Conservation (phyloP, 2,113 vertebrate genomes). For the Sclerurus mexicanus region DNA sequence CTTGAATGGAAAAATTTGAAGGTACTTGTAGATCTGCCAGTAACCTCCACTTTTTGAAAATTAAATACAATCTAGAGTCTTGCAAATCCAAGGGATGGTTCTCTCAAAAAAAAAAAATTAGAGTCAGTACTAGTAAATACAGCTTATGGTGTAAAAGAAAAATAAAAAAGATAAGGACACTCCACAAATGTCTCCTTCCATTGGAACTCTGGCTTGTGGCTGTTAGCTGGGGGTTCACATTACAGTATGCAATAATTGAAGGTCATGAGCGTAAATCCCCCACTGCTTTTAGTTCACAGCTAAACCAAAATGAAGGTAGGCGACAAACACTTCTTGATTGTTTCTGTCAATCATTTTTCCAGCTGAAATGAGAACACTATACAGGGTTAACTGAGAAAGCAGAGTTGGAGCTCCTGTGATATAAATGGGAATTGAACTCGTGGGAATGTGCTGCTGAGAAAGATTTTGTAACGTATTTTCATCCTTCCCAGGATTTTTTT, state of each 20-base stretch:
- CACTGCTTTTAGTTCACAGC: conserved; percentile 27
- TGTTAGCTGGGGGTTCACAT: background rate
- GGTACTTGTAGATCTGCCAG: background rate
- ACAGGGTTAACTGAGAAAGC: conserved; percentile 52
- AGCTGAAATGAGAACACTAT: conserved; percentile 46
- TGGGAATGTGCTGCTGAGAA: background rate
- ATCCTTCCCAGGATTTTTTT: background rate
- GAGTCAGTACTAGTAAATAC: background rate
- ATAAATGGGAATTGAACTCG: conserved; percentile 14
- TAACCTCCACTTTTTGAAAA: background rate
- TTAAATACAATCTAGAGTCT: background rate
- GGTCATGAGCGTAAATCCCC: conserved; percentile 49
- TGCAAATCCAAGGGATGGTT: background rate
- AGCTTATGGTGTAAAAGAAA: background rate
- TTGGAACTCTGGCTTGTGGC: background rate
- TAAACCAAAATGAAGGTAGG: conserved; percentile 25
- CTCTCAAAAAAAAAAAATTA: background rate
- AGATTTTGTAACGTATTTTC: background rate
- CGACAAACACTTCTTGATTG: conserved; percentile 48
- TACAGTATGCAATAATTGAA: conserved; percentile 27
- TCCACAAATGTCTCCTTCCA: background rate
- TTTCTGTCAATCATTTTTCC: conserved; percentile 65
- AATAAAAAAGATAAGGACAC: background rate
- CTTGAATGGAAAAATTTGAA: background rate
- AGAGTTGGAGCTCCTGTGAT: background rate